Evolutionary conservation across 1,140 invertebrate genomes (phyloP).

Genomic region (Drosophila melanica): DNA sequence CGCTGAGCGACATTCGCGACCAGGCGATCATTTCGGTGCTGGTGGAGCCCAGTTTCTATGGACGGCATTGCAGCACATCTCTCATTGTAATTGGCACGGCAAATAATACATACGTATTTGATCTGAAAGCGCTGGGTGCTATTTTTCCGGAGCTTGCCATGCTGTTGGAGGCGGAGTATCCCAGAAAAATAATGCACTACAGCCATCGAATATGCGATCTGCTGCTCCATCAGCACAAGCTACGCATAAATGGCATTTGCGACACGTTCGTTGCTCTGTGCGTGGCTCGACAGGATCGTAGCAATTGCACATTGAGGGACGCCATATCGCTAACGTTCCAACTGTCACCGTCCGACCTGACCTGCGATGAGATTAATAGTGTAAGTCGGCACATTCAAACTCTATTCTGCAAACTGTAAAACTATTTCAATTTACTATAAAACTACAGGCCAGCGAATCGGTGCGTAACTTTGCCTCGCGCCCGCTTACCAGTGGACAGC

Average conservation of each 20-base stretch:
- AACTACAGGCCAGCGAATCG: conserved; percentile 36
- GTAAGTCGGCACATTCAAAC: conserved; percentile 5
- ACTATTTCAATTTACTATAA: neutral
- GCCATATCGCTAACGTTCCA: conserved; percentile 46
- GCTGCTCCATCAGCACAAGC: conserved; percentile 29
- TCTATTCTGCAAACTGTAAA: neutral
- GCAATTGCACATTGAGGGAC: conserved; percentile 26
- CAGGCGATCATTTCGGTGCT: conserved; percentile 50
- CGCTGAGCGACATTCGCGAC: conserved; percentile 45
- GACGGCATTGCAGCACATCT: conserved; percentile 39
- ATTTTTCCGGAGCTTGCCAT: conserved; percentile 39
- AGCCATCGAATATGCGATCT: conserved; percentile 56
- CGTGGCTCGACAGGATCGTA: conserved; percentile 28
- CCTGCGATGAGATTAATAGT: conserved; percentile 41
- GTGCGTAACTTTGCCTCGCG: conserved; percentile 35
- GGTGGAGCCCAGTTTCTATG: conserved; percentile 62
- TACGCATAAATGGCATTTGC: conserved; percentile 43
- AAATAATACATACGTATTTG: conserved; percentile 53
- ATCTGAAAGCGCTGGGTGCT: conserved; percentile 43
- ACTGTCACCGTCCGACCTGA: conserved; percentile 32
- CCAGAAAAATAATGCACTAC: conserved; percentile 60
- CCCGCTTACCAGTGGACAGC: conserved; percentile 35
- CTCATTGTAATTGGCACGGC: conserved; percentile 53
- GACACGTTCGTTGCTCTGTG: conserved; percentile 57
- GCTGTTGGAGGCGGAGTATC: conserved; percentile 40